Percentiles rank a stretch among this genome's conserved stretches.
These are phyloP conservation scores for Chloroceryle inda DNA, from an alignment of 2,797 vertebrate genomes.

Conservation along the genomic window DNA sequence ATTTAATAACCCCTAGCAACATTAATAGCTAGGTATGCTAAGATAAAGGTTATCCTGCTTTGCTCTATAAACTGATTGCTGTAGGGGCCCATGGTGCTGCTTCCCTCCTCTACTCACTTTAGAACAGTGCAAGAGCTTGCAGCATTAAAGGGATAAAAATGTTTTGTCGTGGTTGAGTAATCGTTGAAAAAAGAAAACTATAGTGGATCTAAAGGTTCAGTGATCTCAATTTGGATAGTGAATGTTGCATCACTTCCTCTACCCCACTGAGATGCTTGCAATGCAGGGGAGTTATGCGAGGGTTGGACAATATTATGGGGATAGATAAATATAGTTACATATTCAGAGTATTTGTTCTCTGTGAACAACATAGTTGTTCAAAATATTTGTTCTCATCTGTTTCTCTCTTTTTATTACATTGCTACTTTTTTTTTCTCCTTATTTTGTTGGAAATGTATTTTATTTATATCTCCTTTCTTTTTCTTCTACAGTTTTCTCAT, in stretches of 20 bases:
- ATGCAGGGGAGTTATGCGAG: neutral
- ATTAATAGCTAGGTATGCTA: neutral
- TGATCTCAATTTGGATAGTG: neutral
- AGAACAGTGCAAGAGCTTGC: neutral
- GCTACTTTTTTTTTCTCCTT: fast-evolving
- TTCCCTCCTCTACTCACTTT: neutral
- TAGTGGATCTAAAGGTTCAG: neutral
- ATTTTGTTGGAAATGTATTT: neutral
- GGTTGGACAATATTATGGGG: neutral
- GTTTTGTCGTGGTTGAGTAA: neutral
- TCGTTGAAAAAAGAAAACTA: neutral
- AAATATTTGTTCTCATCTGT: neutral
- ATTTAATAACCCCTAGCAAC: conserved; percentile 32
- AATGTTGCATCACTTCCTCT: neutral
- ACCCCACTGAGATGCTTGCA: neutral
- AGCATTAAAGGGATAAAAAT: neutral
- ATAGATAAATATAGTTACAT: neutral
- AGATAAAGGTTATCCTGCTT: conserved; percentile 17
- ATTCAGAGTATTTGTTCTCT: neutral
- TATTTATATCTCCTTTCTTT: neutral
- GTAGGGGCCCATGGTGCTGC: neutral
- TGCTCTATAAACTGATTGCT: neutral
- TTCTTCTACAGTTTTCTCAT: neutral
- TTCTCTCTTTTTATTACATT: neutral
- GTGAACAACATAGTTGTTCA: too few relatives aligned